phyloP scores from a whole-genome alignment of 2,113 vertebrate genomes.

The Synodontis membranacea region DNA sequence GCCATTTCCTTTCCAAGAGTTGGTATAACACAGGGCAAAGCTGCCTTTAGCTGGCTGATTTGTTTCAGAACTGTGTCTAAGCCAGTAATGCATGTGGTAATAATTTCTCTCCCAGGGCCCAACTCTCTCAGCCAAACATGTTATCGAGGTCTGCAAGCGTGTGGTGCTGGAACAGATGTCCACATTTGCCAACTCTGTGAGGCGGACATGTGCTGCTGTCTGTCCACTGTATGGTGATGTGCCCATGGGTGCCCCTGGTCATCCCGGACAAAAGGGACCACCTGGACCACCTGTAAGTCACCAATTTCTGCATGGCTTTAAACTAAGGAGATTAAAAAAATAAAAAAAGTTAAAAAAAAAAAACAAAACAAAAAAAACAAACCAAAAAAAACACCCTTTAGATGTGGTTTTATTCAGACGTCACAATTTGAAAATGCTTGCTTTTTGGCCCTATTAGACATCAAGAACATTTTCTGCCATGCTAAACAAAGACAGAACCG shows the following conservation, averaged over 20 bases:
- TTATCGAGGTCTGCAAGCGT: slow-evolving; percentile 75
- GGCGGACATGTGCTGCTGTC: slow-evolving; percentile 71
- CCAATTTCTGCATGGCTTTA: background rate
- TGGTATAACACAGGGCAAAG: slow-evolving; percentile 48
- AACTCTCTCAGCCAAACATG: slow-evolving; percentile 67
- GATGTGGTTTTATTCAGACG: slow-evolving; percentile 43
- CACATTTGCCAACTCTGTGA: slow-evolving; percentile 73
- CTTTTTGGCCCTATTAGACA: slow-evolving; percentile 37
- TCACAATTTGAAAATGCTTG: slow-evolving; percentile 26
- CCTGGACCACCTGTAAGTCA: slow-evolving; percentile 69
- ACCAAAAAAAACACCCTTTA: background rate
- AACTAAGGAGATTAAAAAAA: background rate
- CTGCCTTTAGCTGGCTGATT: slow-evolving; percentile 43
- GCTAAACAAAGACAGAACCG: slow-evolving; percentile 31
- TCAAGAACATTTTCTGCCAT: slow-evolving; percentile 37
- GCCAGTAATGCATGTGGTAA: slow-evolving; percentile 59
- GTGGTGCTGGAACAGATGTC: slow-evolving; percentile 78
- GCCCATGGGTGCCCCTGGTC: slow-evolving; percentile 69
- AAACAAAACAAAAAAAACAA: background rate
- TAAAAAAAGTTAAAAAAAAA: background rate
- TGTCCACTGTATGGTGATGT: slow-evolving; percentile 76
- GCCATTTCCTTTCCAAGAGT: slow-evolving; percentile 53
- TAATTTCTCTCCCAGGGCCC: slow-evolving; percentile 66
- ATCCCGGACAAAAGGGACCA: slow-evolving; percentile 67
- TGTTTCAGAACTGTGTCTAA: slow-evolving; percentile 50